These are phyloP conservation scores for Cantharis rufa DNA, from an alignment of 2,888 invertebrate species.

Conservation along the genomic window DNA sequence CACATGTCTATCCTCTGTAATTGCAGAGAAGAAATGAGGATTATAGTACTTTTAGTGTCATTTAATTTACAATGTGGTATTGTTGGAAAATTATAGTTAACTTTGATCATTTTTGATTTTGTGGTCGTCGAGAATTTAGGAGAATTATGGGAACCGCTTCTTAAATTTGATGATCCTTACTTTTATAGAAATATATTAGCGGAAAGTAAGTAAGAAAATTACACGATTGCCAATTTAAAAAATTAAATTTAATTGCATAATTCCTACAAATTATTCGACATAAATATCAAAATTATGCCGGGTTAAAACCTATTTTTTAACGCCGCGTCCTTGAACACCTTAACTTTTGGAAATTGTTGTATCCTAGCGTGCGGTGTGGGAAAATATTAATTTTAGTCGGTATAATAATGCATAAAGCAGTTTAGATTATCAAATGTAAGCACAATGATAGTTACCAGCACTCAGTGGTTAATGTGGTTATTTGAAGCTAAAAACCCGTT, in stretches of 20 bases:
- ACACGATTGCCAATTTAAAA: not conserved
- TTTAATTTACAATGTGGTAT: conserved; percentile 40
- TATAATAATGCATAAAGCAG: not conserved
- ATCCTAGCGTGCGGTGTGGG: not conserved
- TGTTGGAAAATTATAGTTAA: conserved; percentile 13
- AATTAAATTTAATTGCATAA: not conserved
- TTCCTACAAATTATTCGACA: not conserved
- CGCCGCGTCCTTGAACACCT: not conserved
- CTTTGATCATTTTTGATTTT: conserved; percentile 17
- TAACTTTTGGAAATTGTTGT: not conserved
- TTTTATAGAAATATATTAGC: not conserved
- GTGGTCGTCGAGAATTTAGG: conserved; percentile 33
- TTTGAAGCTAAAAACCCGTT: not conserved
- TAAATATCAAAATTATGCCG: not conserved
- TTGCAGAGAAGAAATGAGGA: conserved; percentile 32
- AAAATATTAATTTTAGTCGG: not conserved
- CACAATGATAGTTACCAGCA: not conserved
- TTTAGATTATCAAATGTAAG: not conserved
- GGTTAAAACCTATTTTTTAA: not conserved
- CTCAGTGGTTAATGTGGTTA: not conserved
- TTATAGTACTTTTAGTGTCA: conserved; percentile 45
- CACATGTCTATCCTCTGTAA: conserved; percentile 29
- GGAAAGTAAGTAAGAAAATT: not conserved
- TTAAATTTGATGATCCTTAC: not conserved
- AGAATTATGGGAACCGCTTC: conserved; percentile 31